phyloP scores from a whole-genome alignment of 2,888 invertebrate species.

The Drosophila barbarae region DNA sequence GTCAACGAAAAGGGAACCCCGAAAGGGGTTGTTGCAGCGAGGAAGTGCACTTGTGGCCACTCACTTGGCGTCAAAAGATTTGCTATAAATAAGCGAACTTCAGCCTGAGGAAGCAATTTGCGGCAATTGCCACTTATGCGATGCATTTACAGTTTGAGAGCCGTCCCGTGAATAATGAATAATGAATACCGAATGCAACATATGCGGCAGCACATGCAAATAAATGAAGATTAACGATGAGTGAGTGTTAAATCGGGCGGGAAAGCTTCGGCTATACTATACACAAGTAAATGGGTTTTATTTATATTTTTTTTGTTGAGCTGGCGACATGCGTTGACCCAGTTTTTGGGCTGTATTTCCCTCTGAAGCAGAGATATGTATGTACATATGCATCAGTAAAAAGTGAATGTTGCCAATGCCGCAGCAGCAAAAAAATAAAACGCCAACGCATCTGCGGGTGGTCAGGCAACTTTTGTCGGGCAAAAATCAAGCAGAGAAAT shows the following conservation, averaged over 20 bases:
- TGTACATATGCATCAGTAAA: constrained; percentile 31
- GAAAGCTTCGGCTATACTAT: not conserved
- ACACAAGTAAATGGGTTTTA: constrained; percentile 1
- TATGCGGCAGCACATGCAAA: constrained; percentile 49
- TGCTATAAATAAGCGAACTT: constrained; percentile 45
- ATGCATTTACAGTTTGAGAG: constrained; percentile 51
- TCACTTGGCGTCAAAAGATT: constrained; percentile 54
- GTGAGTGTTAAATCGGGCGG: constrained; percentile 41
- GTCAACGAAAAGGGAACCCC: constrained; percentile 38
- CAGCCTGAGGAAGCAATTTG: constrained; percentile 60
- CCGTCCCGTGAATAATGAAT: constrained; percentile 30
- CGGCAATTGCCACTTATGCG: constrained; percentile 63
- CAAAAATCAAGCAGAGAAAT: constrained; percentile 38
- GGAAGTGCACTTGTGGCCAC: constrained; percentile 63
- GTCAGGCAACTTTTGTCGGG: constrained; percentile 31
- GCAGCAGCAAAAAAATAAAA: constrained; percentile 14
- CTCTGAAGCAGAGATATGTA: constrained; percentile 11
- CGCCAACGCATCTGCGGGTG: constrained; percentile 50
- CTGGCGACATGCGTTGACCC: constrained; percentile 63
- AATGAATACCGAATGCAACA: constrained; percentile 31
- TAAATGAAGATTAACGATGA: constrained; percentile 61
- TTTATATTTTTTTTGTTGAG: not conserved
- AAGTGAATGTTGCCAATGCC: constrained; percentile 45
- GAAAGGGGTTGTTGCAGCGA: not conserved
- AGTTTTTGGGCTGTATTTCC: constrained; percentile 50